Base-by-base conservation (phyloP, 2,113 vertebrate species). In the Spea multiplicata region DNA sequence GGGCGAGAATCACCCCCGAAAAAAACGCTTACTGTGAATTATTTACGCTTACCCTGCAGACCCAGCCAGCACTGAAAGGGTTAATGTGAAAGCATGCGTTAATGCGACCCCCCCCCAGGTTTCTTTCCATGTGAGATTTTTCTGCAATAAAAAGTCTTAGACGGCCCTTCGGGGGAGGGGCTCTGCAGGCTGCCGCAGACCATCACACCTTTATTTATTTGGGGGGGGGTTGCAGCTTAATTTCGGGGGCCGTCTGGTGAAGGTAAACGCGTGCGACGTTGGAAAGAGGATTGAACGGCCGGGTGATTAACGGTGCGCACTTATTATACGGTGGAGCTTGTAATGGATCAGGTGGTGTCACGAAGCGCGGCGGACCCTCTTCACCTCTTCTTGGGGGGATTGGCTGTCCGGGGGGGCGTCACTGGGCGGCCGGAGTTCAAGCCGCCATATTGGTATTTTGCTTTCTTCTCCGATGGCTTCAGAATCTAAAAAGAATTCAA, bases 331-430 rank as follows among this genome's bases (percentile, higher is more conserved):
- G 91, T 87, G 91, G 90, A 91, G 91, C 88, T 88, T 92, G 91
- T 93, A 89, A 91, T 88, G 77, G 70, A 91, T 90, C 82, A 84
- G 87, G 87, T 84, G 87, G 83, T 14, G 70, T 88, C 84, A 86
- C 89, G 55, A 13, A 4, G 10, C 86, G 84, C 10, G 69, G 70
- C 82, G 81, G 86, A 90, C 89, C 89, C 88, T 88, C 91, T 93
- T 97, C 95, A 97, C 94, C 96, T 97, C 89, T 97, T 98, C 90
- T 96, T 97, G 74, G 96, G 95, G 71, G 93, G 94, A 87, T 95
- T 95, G 91, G 94, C 89, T 90, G 94, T 97, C 86, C 95, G 94
- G 84, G 96, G 96, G 69, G 94, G 96, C 86, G 95, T 97, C 84
- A 97, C 95, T 3, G 96, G 95, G 73, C 96, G 95, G 55, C 95